Percentiles rank a stretch among this genome's conserved stretches.
Evolutionary conservation across 2,797 vertebrate species (phyloP).

Genomic region (Pipistrellus kuhlii): DNA sequence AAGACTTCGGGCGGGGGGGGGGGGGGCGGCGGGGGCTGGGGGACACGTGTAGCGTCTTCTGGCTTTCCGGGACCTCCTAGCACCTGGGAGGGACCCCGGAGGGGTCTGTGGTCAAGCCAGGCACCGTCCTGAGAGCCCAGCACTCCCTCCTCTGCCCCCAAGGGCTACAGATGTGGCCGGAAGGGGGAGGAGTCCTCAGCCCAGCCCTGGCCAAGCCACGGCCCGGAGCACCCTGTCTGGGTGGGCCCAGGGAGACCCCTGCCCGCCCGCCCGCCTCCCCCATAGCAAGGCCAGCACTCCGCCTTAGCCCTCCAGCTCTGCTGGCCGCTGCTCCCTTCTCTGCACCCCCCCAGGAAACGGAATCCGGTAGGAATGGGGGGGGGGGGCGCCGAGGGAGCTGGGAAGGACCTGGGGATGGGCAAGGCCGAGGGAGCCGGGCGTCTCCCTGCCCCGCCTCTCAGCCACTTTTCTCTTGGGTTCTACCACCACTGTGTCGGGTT

Average conservation of each 20-base stretch:
- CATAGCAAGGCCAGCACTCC: slow-evolving; percentile 54
- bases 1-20: background rate
- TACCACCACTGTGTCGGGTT: slow-evolving; percentile 87
- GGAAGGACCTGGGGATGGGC: background rate
- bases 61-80: background rate
- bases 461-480: slow-evolving; percentile 77
- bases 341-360: background rate
- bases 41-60: slow-evolving; percentile 19
- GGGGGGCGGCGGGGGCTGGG: background rate
- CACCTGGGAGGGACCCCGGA: slow-evolving; percentile 29
- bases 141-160: slow-evolving; percentile 2
- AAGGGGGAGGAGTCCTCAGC: background rate
- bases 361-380: background rate
- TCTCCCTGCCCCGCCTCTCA: background rate
- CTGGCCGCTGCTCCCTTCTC: slow-evolving; percentile 36
- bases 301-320: slow-evolving; percentile 72
- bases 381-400: background rate
- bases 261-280: background rate
- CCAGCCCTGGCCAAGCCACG: background rate
- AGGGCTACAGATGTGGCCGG: background rate
- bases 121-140: slow-evolving; percentile 36
- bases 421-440: background rate
- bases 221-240: background rate
- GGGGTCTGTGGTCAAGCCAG: background rate
- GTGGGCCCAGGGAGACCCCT: background rate